A percentile compares a stretch with the other conserved stretches of the same genome.
These are phyloP conservation scores for Pollachius pollachius DNA, from an alignment of 2,113 vertebrate genomes.

Conservation along the genomic window DNA sequence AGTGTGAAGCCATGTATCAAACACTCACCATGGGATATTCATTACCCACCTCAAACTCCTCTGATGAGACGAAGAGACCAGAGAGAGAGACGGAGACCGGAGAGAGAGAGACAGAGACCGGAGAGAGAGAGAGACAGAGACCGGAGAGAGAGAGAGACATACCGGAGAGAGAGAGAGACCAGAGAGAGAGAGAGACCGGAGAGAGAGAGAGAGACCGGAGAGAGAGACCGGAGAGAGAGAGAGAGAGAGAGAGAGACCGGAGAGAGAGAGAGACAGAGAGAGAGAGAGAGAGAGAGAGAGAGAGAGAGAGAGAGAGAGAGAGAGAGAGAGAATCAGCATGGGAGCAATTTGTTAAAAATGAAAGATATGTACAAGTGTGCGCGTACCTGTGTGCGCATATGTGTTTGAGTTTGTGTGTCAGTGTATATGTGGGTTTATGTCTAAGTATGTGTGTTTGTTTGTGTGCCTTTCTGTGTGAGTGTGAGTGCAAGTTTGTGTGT, in stretches of 20 bases:
- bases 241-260: not conserved
- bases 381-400: too few relatives aligned
- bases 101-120: not conserved
- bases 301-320: too few relatives aligned
- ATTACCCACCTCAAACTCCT: slow-evolving; percentile 45
- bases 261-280: not conserved
- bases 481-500: not conserved
- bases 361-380: too few relatives aligned
- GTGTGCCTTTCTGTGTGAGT: not conserved
- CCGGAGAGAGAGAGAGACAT: not conserved
- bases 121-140: too few relatives aligned
- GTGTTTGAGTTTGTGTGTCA: too few relatives aligned
- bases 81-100: not conserved
- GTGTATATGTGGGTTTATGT: too few relatives aligned
- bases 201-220: not conserved
- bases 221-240: not conserved
- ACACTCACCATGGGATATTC: slow-evolving; percentile 49
- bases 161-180: too few relatives aligned
- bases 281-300: not conserved
- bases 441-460: too few relatives aligned
- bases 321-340: too few relatives aligned
- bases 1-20: slow-evolving; percentile 54
- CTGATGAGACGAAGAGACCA: not conserved
- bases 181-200: not conserved
- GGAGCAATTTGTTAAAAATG: too few relatives aligned